These are phyloP conservation scores for Coregonus suidteri DNA, from an alignment of 2,797 vertebrate genomes.

Conservation along the genomic window DNA sequence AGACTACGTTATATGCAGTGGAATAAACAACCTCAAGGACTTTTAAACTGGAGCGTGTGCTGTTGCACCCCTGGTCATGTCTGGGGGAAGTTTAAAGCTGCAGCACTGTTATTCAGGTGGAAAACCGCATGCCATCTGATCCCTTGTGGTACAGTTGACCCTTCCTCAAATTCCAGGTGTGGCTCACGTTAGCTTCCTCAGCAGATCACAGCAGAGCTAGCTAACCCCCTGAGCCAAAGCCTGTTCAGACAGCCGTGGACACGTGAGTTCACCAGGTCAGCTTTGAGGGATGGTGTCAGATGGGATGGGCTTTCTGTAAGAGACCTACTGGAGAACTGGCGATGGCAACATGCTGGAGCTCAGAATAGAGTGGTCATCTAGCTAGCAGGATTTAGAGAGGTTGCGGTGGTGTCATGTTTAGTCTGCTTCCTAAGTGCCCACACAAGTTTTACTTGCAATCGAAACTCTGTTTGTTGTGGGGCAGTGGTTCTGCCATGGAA, in stretches of 20 bases:
- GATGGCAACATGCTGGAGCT: background rate
- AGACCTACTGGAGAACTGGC: background rate
- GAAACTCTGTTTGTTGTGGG: background rate
- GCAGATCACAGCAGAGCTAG: background rate
- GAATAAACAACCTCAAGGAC: background rate
- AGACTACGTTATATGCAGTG: background rate
- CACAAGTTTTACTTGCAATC: background rate
- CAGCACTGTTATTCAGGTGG: background rate
- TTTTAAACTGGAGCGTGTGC: background rate
- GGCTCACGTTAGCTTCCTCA: background rate
- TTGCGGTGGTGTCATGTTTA: background rate
- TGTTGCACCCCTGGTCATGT: background rate
- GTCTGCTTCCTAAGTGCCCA: background rate
- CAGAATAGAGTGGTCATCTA: background rate
- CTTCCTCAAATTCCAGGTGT: background rate
- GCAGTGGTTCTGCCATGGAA: background rate
- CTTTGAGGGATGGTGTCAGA: constrained; percentile 6
- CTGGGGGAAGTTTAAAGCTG: background rate
- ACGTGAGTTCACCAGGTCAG: constrained; percentile 39
- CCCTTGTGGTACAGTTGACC: background rate
- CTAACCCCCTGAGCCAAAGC: background rate
- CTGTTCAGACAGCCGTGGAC: constrained; percentile 14
- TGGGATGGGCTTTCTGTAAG: background rate
- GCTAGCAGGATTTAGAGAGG: background rate
- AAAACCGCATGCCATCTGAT: background rate